A percentile compares a stretch with the other conserved stretches of the same genome.
phyloP scores from a whole-genome alignment of 1,140 invertebrate genomes.

The Ruditapes philippinarum region DNA sequence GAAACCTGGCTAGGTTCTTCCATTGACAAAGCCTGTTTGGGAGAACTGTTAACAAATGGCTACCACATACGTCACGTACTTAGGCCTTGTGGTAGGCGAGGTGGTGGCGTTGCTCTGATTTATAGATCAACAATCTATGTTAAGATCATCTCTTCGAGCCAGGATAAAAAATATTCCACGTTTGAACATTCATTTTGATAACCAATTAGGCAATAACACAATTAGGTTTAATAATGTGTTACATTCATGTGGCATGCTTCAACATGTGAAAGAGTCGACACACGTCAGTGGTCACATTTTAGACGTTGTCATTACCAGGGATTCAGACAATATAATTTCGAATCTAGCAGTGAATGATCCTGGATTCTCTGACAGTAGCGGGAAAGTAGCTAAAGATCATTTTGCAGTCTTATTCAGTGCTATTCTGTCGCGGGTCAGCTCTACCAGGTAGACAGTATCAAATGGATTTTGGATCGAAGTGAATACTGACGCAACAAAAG shows the following conservation, averaged over 20 bases:
- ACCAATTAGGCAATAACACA: not conserved
- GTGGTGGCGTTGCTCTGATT: too few species aligned
- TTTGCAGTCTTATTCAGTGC: slow-evolving; percentile 2
- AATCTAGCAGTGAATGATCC: slow-evolving; percentile 2
- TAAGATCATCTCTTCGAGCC: too few species aligned
- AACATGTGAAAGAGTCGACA: slow-evolving; percentile 31
- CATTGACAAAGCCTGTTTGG: too few species aligned
- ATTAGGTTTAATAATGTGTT: not conserved
- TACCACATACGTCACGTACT: too few species aligned
- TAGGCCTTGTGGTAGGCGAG: too few species aligned
- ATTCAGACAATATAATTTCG: not conserved
- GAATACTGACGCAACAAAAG: too few species aligned
- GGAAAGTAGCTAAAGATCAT: slow-evolving; percentile 25
- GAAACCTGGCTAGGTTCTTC: too few species aligned
- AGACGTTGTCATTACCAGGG: slow-evolving; percentile 56
- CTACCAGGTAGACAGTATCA: too few species aligned
- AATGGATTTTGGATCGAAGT: too few species aligned
- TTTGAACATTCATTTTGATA: slow-evolving; percentile 46
- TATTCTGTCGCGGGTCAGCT: not conserved
- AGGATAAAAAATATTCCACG: too few species aligned
- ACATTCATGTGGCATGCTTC: slow-evolving; percentile 14
- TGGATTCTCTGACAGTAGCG: not conserved
- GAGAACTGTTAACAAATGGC: too few species aligned
- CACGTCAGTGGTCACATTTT: slow-evolving; percentile 40
- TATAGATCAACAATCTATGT: too few species aligned